Conservation (phyloP, 2,797 vertebrate species). For the Decapterus maruadsi region DNA sequence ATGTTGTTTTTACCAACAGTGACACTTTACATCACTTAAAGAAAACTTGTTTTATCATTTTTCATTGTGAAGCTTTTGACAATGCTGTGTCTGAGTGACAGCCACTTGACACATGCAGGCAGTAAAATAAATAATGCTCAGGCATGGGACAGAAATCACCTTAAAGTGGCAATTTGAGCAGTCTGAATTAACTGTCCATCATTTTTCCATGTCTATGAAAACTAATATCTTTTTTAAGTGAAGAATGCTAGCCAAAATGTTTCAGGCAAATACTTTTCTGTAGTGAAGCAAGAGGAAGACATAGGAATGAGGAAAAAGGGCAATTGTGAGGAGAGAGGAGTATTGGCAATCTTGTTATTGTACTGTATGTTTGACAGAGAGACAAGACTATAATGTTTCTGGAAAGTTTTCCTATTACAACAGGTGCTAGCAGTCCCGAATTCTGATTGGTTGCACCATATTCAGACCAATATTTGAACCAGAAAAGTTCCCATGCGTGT, state of each 20-base stretch:
- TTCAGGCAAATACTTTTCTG: background rate
- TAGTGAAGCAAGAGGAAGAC: background rate
- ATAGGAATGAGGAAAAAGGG: background rate
- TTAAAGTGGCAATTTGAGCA: conserved; percentile 14
- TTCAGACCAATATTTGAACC: background rate
- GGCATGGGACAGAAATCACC: conserved; percentile 35
- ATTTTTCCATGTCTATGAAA: conserved; percentile 14
- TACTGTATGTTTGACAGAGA: conserved; percentile 30
- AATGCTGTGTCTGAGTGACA: conserved; percentile 2
- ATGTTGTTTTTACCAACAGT: background rate
- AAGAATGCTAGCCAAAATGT: background rate
- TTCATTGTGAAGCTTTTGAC: background rate
- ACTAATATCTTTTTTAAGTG: background rate
- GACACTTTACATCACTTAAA: background rate
- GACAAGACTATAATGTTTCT: no score
- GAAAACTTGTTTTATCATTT: background rate
- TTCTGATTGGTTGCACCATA: background rate
- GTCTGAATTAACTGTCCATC: conserved; percentile 30
- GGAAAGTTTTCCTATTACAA: background rate
- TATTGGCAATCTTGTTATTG: conserved; percentile 17
- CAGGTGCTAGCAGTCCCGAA: background rate
- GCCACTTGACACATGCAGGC: conserved; percentile 16
- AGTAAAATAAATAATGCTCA: conserved; percentile 3
- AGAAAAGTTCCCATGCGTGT: background rate
- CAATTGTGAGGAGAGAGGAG: background rate